Conservation (phyloP, 1,140 invertebrate species). For the Drosophila setifemur region DNA sequence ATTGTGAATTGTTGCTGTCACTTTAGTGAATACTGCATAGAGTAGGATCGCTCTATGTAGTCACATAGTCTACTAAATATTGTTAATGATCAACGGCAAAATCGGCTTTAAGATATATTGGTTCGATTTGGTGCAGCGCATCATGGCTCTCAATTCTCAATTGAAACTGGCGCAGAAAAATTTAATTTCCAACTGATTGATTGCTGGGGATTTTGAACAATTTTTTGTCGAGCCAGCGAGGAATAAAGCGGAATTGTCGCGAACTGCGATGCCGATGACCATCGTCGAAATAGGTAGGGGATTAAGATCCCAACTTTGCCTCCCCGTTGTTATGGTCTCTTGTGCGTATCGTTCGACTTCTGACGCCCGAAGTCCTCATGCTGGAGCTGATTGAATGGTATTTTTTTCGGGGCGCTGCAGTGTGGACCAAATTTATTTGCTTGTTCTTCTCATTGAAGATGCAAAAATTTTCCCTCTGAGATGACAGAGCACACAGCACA, state of each 20-base stretch:
- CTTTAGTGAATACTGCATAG: too few species aligned
- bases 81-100: too few species aligned
- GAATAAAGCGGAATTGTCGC: not conserved
- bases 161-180: conserved; percentile 62
- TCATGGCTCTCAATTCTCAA: too few species aligned
- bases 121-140: too few species aligned
- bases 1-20: too few species aligned
- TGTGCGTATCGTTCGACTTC: conserved; percentile 57
- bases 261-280: conserved; percentile 19
- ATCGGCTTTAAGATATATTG: too few species aligned
- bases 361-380: conserved; percentile 20
- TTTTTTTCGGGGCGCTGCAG: conserved; percentile 24
- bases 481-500: not conserved
- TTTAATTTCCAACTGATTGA: conserved; percentile 80
- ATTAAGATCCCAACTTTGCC: not conserved
- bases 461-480: conserved; percentile 13
- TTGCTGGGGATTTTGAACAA: conserved; percentile 72
- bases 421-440: conserved; percentile 49
- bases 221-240: conserved; percentile 39
- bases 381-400: conserved; percentile 60
- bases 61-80: too few species aligned
- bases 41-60: too few species aligned
- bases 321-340: conserved; percentile 50
- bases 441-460: conserved; percentile 65
- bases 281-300: not conserved